phyloP scores from a whole-genome alignment of 2,797 vertebrate species.

The Propithecus perrieri region DNA sequence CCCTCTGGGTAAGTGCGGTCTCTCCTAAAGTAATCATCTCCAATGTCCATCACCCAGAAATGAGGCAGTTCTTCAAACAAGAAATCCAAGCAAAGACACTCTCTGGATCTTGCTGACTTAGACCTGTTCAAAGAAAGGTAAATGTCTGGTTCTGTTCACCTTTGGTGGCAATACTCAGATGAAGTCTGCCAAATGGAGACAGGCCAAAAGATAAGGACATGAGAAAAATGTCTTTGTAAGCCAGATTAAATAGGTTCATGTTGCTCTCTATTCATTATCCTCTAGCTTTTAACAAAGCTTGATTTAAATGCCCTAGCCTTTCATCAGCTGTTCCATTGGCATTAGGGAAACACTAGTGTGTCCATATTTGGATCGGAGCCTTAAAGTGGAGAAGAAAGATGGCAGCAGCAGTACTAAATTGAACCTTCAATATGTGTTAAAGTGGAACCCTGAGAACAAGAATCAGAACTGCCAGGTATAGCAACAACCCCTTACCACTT shows the following conservation, averaged over 20 bases:
- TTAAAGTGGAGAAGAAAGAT: conserved; percentile 5
- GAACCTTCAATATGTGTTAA: neutral
- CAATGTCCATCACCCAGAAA: neutral
- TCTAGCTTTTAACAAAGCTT: conserved; percentile 60
- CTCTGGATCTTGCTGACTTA: neutral
- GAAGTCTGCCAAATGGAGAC: conserved; percentile 35
- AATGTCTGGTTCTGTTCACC: neutral
- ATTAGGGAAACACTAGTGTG: conserved; percentile 32
- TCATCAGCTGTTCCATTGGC: conserved; percentile 24
- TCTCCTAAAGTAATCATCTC: conserved; percentile 1
- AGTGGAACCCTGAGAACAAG: neutral
- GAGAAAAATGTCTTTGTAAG: conserved; percentile 53
- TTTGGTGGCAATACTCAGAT: conserved; percentile 31
- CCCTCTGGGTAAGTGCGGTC: neutral
- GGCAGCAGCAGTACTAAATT: neutral
- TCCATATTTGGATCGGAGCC: conserved; percentile 8
- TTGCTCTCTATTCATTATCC: conserved; percentile 58
- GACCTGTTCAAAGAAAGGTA: conserved; percentile 25
- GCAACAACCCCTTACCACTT: neutral
- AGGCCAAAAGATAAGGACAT: conserved; percentile 61
- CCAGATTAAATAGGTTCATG: conserved; percentile 52
- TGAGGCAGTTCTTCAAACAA: neutral
- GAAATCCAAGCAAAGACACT: conserved; percentile 21
- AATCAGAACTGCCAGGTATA: neutral
- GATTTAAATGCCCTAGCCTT: conserved; percentile 46